Conservation (phyloP, 1,140 invertebrate genomes). For the Eriocheir sinensis region DNA sequence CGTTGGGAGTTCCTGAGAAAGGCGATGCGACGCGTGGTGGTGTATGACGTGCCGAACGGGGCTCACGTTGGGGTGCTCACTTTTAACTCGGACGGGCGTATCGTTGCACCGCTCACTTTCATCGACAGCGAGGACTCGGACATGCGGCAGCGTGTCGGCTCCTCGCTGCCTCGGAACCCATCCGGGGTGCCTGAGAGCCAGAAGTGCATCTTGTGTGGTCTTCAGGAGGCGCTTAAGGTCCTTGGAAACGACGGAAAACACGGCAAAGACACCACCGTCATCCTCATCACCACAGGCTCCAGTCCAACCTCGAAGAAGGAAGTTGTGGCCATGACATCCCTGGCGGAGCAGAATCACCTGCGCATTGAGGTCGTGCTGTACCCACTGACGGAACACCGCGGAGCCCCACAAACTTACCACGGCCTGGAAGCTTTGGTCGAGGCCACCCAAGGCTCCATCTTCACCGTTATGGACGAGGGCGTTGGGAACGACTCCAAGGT, state of each 20-base stretch:
- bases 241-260: constrained; percentile 40
- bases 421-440: constrained; percentile 62
- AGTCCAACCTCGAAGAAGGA: constrained; percentile 65
- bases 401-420: constrained; percentile 49
- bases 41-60: constrained; percentile 76
- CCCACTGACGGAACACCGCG: constrained; percentile 67
- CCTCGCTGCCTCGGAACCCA: constrained; percentile 76
- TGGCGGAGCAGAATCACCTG: constrained; percentile 53
- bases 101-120: constrained; percentile 64
- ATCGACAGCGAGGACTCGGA: constrained; percentile 76
- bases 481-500: constrained; percentile 83
- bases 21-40: constrained; percentile 75
- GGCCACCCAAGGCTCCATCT: constrained; percentile 81
- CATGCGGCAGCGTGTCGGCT: constrained; percentile 76
- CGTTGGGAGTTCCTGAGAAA: constrained; percentile 77
- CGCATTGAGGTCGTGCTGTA: constrained; percentile 69
- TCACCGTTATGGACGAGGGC: constrained; percentile 83
- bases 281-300: constrained; percentile 71
- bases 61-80: constrained; percentile 68
- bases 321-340: constrained; percentile 68
- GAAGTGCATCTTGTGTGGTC: constrained; percentile 75
- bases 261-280: constrained; percentile 60
- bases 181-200: constrained; percentile 74
- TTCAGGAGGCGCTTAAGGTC: constrained; percentile 71
- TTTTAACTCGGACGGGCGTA: constrained; percentile 72